Percentiles rank a stretch among this genome's conserved stretches.
Evolutionary conservation across 2,888 invertebrate genomes (phyloP).

Genomic region (Amphimallon solstitiale): DNA sequence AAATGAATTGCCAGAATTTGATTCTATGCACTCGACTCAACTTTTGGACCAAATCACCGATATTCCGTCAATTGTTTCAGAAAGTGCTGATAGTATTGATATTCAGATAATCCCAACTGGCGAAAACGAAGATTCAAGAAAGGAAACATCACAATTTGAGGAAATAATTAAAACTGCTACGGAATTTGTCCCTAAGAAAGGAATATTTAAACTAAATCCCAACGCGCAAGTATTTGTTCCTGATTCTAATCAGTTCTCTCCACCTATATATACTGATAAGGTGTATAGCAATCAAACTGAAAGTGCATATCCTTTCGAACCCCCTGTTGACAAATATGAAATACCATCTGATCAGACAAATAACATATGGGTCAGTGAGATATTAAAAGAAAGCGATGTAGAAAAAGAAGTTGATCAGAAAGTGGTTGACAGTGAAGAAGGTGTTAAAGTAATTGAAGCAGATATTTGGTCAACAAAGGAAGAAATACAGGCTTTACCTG

Average conservation of each 20-base stretch:
- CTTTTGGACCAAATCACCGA: constrained; percentile 6
- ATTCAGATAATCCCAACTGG: background rate
- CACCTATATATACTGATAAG: constrained; percentile 4
- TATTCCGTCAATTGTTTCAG: too few relatives aligned
- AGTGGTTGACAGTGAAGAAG: background rate
- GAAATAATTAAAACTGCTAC: constrained; percentile 55
- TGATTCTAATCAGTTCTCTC: constrained; percentile 31
- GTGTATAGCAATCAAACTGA: constrained; percentile 7
- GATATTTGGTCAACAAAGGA: constrained; percentile 37
- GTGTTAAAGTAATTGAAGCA: background rate
- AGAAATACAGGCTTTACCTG: constrained; percentile 7
- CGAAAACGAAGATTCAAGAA: constrained; percentile 22
- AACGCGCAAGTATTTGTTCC: constrained; percentile 61
- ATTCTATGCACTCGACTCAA: constrained; percentile 8
- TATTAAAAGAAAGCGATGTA: constrained; percentile 50
- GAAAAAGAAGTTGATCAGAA: constrained; percentile 5
- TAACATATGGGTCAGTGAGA: constrained; percentile 57
- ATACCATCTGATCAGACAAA: constrained; percentile 56
- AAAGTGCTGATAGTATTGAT: too few relatives aligned
- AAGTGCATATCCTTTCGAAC: constrained; percentile 36
- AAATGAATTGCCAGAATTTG: constrained; percentile 1
- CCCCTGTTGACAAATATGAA: constrained; percentile 52
- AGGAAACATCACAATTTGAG: constrained; percentile 54
- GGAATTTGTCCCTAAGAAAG: constrained; percentile 56
- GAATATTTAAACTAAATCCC: constrained; percentile 58